Conservation (phyloP, 2,888 invertebrate species). For the Oscheius sp. region DNA sequence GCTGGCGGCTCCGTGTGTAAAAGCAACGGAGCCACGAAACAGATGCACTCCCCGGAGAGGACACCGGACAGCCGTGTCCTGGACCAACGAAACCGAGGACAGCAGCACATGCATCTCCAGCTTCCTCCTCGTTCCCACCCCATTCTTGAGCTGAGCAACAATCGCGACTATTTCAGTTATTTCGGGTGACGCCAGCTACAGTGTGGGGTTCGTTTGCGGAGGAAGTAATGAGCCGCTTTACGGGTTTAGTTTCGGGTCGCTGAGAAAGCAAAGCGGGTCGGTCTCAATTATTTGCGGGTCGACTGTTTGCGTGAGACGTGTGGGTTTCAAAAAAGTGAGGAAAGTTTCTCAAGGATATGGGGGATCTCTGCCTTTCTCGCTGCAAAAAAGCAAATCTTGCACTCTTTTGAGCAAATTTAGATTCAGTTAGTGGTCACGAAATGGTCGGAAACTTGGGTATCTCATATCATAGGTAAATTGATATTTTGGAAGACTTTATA, state of each 20-base stretch:
- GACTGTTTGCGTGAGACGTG: conserved; percentile 25
- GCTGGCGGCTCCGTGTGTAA: conserved; percentile 37
- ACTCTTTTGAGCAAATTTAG: too few species aligned
- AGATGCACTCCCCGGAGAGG: conserved; percentile 30
- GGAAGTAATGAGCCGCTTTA: conserved; percentile 11
- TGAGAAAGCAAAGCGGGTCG: conserved; percentile 18
- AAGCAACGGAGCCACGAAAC: conserved; percentile 37
- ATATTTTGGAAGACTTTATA: too few species aligned
- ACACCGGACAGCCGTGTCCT: conserved; percentile 33
- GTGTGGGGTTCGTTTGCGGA: neutral
- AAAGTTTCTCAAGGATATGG: neutral
- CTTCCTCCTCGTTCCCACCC: too few species aligned
- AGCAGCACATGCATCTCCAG: too few species aligned
- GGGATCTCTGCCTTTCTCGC: neutral
- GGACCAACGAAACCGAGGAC: neutral
- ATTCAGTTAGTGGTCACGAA: too few species aligned
- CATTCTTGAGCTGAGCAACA: too few species aligned
- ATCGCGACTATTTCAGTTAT: too few species aligned
- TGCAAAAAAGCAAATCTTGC: too few species aligned
- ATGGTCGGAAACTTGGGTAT: too few species aligned
- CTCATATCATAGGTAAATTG: too few species aligned
- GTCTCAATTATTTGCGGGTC: conserved; percentile 33
- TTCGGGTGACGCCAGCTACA: neutral
- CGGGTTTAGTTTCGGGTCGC: conserved; percentile 34
- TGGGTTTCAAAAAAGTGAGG: conserved; percentile 19